Conservation (phyloP, 2,888 invertebrate genomes). For the Fragum fragum region DNA sequence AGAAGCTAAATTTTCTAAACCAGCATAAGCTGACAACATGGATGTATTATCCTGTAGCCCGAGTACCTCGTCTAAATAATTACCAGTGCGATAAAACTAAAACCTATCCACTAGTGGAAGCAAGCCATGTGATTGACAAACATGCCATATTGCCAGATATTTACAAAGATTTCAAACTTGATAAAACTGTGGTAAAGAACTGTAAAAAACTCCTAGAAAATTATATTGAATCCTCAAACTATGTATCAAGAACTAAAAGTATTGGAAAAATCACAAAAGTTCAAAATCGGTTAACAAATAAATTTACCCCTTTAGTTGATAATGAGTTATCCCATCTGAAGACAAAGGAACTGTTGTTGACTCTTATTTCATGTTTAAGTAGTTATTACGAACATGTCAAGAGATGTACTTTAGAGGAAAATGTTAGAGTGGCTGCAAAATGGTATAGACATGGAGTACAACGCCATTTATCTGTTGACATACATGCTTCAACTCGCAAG, state of each 20-base stretch:
- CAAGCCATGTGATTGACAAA: conserved; percentile 14
- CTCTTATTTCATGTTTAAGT: conserved; percentile 38
- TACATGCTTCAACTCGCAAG: background rate
- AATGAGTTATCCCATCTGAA: conserved; percentile 27
- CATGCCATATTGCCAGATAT: background rate
- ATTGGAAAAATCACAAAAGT: background rate
- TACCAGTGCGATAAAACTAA: conserved; percentile 93
- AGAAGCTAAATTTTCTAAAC: conserved; percentile 74
- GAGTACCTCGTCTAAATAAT: conserved; percentile 87
- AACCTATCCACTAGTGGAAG: conserved; percentile 89
- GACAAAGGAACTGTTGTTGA: conserved; percentile 31
- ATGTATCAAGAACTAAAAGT: background rate
- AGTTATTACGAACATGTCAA: conserved; percentile 73
- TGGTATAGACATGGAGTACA: conserved; percentile 89
- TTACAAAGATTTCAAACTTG: conserved; percentile 84
- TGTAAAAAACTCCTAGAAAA: background rate
- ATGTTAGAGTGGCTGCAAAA: conserved; percentile 94
- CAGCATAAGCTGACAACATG: conserved; percentile 51
- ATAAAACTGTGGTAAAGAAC: background rate
- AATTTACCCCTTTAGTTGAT: conserved; percentile 5
- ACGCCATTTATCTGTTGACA: conserved; percentile 29
- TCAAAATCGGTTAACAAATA: background rate
- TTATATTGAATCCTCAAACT: background rate
- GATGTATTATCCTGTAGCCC: conserved; percentile 46
- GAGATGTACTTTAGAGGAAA: conserved; percentile 90